Evolutionary conservation across 2,113 vertebrate genomes (phyloP), one percentile per base, ranked within the genome.

Genomic region (Coptodon bakossiorum): DNA sequence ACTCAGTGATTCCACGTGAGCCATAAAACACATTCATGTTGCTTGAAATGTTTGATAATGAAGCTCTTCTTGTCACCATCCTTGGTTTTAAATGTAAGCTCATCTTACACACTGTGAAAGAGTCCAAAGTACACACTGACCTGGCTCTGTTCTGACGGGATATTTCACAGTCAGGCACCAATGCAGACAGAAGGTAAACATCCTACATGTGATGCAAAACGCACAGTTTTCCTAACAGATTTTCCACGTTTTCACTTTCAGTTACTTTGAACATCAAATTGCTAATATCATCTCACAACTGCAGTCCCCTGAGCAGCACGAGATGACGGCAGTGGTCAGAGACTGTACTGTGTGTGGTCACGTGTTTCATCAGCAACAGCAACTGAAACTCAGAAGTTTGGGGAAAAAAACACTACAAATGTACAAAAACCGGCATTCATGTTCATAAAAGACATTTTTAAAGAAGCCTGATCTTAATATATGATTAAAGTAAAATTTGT

Each of bases 21-120:
- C 48, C 61, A 80, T 48, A 76, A 78, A 87, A 88, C 87, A 90
- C 81, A 85, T 85, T 86, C 76, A 76, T 43, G 17, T 78, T 66
- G 36, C 56, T 90, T 85, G 71, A 81, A 84, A 76, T 76, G 73
- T 83, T 84, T 22, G 22, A 84, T 81, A 84, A 84, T 14, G 14
- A 82, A 48, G 24, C 57, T 82, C 43, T 59, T 73, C 31, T 56
- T 11, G 22, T 78, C 71, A 82, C 82, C 50, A 3, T 91, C 63
- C 83, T 76, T 50, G 31, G 17, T 84, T 88, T 84, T 52, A 88
- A 88, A 89, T 86, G 82, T 56, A 5, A 81, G 78, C 50, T 36
- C 63, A 78, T 80, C 27, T 82, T 50, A 87, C 45, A 79, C 38
- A 40, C 68, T 48, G 68, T 86, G 54, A 59, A 50, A 68, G 53